Base-by-base conservation (phyloP, 1,140 invertebrate genomes). In the Drosophila jambulina region DNA sequence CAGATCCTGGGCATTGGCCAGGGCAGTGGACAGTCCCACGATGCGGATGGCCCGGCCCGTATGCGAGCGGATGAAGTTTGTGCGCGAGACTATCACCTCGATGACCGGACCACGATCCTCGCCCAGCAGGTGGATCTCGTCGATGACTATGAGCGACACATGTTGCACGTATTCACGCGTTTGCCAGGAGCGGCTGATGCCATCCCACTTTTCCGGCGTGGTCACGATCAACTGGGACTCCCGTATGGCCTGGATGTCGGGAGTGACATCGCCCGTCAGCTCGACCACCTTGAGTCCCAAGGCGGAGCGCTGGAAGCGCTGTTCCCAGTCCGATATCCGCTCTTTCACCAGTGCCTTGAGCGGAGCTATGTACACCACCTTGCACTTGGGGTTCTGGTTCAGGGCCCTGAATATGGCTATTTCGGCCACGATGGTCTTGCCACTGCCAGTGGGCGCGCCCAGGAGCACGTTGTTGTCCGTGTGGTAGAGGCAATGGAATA, bases 161-260 rank as follows among this genome's bases (percentile, higher is more conserved):
- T 98, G 95, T 68, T 95, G 96, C 2, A 99, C 99, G 91, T 99
- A 99, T 93, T 96, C 96, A 76, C 99, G 95, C 0, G 97, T 99
- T 84, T 99, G 98, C 98, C 99, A 99, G 67, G 97, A 98, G 76
- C 99, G 95, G 93, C 98, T 99, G 62, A 99, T 98, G 70, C 98
- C 99, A 93, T 99, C 99, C 99, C 99, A 99, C 93, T 99, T 99
- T 93, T 99, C 99, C 0, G 99, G 99, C 1, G 99, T 99, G 4
- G 99, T 99, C 1, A 99, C 98, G 78, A 99, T 99, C 2, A 99
- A 96, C 91, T 98, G 96, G 1, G 99, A 96, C 54, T 93, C 94
- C 0, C 95, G 94, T 63, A 99, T 98, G 1, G 98, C 96, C 79
- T 95, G 94, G 54, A 97, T 96, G 93, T 99, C 98, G 1, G 99